Base-by-base conservation (phyloP, 2,797 vertebrate genomes). In the Muscicapa comitata region DNA sequence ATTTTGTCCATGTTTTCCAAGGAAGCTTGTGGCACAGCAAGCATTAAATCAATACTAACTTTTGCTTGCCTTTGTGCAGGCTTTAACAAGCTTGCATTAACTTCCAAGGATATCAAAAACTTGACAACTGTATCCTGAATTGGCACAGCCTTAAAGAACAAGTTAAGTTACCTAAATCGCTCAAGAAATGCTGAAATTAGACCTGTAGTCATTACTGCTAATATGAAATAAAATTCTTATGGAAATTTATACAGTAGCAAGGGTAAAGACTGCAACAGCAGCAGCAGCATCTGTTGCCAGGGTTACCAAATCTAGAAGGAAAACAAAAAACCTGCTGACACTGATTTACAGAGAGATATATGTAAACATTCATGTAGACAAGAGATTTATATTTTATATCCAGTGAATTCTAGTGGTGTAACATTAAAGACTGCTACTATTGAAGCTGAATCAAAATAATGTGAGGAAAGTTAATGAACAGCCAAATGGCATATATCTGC, bases 361-460 rank as follows among this genome's bases (percentile, higher is more conserved):
- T 37, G 42, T 67, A 94, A 85, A 88, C 65, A 55, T 83, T 78
- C 54, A 62, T 1, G 15, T 33, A 86, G 63, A 85, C 15, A 83
- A 70, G 67, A 82, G 45, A 65, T 93, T 79, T 79, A 11, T 65
- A 23, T 40, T 88, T 88, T 65, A 33, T 37, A 58, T 48, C 77
- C 61, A 62, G 57, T 92, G 84, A 93, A 85, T 84, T 93, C 87
- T 40, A 84, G 77, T 73, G 45, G 53, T 37, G 53, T 58, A 75
- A 79, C 21, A n/a, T 81, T 72, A 76, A 93, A 90, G 63, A 67
- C 66, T 81, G 82, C 87, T 96, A 57, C 62, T 82, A 48, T 6
- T 63, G 73, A 88, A 90, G 82, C 71, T 90, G 86, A 94, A 95
- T 31, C 8, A 24, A 90, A 92, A 88, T 88, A 95, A 62, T 61